phyloP scores from a whole-genome alignment of 2,113 vertebrate species.

The Bos indicus region DNA sequence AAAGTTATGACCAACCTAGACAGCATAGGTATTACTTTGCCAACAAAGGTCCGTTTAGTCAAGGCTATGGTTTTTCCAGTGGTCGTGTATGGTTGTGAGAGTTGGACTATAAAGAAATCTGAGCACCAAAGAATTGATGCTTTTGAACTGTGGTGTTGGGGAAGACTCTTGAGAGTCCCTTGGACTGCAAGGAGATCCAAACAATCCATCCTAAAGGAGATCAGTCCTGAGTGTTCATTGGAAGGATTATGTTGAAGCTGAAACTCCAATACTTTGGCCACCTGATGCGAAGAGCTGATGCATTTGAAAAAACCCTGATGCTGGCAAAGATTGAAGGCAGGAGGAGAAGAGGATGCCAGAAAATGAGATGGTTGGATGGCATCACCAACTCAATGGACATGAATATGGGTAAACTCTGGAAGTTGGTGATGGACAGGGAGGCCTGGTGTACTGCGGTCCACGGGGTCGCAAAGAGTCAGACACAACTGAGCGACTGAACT shows the following conservation, averaged over 20 bases:
- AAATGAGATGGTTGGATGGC: not conserved
- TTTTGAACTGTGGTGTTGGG: not conserved
- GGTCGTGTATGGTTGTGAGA: not conserved
- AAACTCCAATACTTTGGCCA: not conserved
- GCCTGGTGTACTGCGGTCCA: rapidly evolving
- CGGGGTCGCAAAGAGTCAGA: not conserved
- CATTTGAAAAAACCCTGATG: not conserved
- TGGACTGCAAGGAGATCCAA: not conserved
- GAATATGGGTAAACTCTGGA: not conserved
- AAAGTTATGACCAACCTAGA: not conserved
- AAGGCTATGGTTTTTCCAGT: not conserved
- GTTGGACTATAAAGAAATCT: not conserved
- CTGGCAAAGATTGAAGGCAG: not conserved
- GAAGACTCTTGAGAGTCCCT: not conserved
- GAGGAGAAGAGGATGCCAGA: not conserved
- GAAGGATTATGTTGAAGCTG: not conserved
- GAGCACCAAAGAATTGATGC: not conserved
- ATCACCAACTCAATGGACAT: rapidly evolving
- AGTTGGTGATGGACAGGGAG: not conserved
- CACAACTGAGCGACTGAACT: not conserved
- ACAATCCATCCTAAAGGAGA: not conserved
- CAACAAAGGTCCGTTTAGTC: not conserved
- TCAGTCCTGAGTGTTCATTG: not conserved
- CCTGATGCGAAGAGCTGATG: rapidly evolving
- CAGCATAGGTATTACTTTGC: not conserved